A percentile compares a stretch with the other conserved stretches of the same genome.
Conservation (phyloP, 2,113 vertebrate species). For the Muntiacus muntjak region DNA sequence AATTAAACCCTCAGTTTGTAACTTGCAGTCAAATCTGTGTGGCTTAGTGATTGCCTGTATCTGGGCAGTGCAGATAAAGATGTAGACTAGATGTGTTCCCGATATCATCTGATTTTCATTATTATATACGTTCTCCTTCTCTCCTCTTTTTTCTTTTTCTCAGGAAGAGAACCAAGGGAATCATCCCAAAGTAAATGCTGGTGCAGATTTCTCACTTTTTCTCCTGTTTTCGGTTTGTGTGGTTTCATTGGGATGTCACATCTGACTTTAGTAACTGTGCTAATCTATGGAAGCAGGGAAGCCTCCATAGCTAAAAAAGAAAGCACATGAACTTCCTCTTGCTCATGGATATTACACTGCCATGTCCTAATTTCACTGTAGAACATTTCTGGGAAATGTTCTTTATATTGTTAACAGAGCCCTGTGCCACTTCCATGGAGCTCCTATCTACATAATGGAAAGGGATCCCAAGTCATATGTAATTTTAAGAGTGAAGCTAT, state of each 20-base stretch:
- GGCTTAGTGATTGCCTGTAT: not conserved
- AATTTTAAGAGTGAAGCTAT: not conserved
- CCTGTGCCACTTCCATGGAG: not conserved
- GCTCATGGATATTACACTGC: not conserved
- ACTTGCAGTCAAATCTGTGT: not conserved
- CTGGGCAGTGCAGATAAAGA: not conserved
- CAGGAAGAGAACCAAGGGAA: not conserved
- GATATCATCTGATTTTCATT: not conserved
- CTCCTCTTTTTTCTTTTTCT: not conserved
- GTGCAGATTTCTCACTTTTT: not conserved
- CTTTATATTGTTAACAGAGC: not conserved
- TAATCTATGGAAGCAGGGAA: not conserved
- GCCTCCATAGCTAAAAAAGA: not conserved
- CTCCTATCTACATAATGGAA: not conserved
- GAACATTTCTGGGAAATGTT: not conserved
- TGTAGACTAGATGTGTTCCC: not conserved
- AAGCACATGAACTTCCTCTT: not conserved
- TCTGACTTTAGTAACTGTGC: not conserved
- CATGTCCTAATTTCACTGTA: not conserved
- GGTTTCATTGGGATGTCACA: not conserved
- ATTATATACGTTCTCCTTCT: not conserved
- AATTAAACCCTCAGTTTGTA: not conserved
- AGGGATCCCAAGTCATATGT: not conserved
- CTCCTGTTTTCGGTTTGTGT: not conserved
- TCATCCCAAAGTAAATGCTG: not conserved